These are phyloP conservation scores for Puffinus mauretanicus DNA, from an alignment of 2,113 vertebrate genomes.

Conservation along the genomic window DNA sequence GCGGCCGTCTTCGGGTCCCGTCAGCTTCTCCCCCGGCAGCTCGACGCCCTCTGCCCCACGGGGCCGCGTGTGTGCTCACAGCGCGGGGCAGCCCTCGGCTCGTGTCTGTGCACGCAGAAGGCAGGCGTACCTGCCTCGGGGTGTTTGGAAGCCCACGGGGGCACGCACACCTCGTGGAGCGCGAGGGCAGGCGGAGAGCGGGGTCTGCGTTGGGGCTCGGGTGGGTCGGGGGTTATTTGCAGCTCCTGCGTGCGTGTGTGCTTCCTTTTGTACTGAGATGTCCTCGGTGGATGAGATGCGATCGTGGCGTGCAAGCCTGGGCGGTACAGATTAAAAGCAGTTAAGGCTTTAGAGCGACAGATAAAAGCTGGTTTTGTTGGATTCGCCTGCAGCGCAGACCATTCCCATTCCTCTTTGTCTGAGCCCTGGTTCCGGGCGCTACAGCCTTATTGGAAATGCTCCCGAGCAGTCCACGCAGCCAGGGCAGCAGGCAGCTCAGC, in stretches of 20 bases:
- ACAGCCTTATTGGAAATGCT: conserved; percentile 74
- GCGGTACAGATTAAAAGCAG: conserved; percentile 69
- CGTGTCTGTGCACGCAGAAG: background rate
- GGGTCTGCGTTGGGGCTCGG: background rate
- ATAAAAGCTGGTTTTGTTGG: conserved; percentile 72
- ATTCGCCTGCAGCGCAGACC: conserved; percentile 70
- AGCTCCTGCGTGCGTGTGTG: background rate
- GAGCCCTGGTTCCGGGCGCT: conserved; percentile 69
- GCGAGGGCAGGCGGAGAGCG: background rate
- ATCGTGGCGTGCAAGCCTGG: conserved; percentile 39
- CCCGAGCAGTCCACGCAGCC: conserved; percentile 63
- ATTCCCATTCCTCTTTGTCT: conserved; percentile 77
- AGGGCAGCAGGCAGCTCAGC: conserved; percentile 65
- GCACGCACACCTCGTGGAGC: background rate
- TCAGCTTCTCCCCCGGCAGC: background rate
- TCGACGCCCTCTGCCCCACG: background rate
- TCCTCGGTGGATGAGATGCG: conserved; percentile 15
- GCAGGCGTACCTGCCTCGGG: background rate
- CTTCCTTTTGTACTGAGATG: conserved; percentile 23
- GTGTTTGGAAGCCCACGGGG: background rate
- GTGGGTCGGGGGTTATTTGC: background rate
- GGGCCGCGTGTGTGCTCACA: background rate
- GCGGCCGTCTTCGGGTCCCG: background rate
- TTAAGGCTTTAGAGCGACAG: conserved; percentile 49
- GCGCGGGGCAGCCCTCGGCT: background rate